Evolutionary conservation across 1,140 invertebrate species (phyloP).

Genomic region (Nymphalis io): DNA sequence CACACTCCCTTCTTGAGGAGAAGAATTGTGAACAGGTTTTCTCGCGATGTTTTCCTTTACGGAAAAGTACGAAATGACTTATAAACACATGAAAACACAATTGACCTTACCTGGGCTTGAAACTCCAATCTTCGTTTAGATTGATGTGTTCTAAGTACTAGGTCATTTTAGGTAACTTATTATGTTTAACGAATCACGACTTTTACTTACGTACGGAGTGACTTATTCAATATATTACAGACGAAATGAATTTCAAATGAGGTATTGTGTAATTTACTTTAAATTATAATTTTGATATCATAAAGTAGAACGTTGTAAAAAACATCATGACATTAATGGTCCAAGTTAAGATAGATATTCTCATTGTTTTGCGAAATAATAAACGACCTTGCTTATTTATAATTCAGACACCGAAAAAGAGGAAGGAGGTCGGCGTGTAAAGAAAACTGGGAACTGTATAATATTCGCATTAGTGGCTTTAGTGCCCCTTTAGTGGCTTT

Average conservation of each 20-base stretch:
- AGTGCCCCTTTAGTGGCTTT: constrained; percentile 59
- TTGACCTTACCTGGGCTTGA: too few relatives aligned
- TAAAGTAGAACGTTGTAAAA: neutral
- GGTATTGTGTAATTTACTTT: neutral
- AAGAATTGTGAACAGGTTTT: too few relatives aligned
- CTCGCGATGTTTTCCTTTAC: too few relatives aligned
- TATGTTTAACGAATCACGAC: too few relatives aligned
- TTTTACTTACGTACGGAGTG: too few relatives aligned
- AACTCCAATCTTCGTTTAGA: too few relatives aligned
- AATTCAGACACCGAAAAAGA: constrained; percentile 39
- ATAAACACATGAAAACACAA: too few relatives aligned
- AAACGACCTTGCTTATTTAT: constrained; percentile 40
- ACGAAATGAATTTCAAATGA: neutral
- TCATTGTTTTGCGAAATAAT: constrained; percentile 20
- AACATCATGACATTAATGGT: constrained; percentile 6
- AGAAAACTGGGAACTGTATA: constrained; percentile 64
- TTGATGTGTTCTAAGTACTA: too few relatives aligned
- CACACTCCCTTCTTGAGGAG: too few relatives aligned
- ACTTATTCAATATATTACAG: too few relatives aligned
- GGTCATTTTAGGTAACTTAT: too few relatives aligned
- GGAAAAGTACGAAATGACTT: too few relatives aligned
- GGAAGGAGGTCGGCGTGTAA: constrained; percentile 43
- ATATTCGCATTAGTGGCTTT: constrained; percentile 73
- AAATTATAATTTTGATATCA: constrained; percentile 4
- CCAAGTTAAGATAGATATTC: constrained; percentile 20